Evolutionary conservation across 2,888 invertebrate genomes (phyloP).

Genomic region (Ernsta delagoae): DNA sequence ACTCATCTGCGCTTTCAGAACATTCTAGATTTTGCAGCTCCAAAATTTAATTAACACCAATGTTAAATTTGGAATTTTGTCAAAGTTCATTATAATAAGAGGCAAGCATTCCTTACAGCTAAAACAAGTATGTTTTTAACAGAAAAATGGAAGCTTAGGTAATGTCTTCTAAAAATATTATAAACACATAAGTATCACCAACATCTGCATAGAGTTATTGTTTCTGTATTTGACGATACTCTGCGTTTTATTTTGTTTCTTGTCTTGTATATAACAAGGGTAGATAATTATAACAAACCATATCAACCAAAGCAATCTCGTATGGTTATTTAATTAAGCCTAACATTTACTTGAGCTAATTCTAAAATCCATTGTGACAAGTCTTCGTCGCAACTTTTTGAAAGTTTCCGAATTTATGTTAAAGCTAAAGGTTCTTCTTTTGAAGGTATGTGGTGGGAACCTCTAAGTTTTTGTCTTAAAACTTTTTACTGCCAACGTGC

Average conservation of each 20-base stretch:
- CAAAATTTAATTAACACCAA: neutral
- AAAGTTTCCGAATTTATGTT: neutral
- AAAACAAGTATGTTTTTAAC: too few species aligned
- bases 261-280: too few species aligned
- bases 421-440: slow-evolving; percentile 1
- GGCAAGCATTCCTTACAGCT: too few species aligned
- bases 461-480: neutral
- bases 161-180: too few species aligned
- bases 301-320: neutral
- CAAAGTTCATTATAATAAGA: too few species aligned
- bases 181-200: too few species aligned
- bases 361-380: neutral
- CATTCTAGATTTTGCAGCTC: neutral
- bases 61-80: too few species aligned
- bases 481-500: slow-evolving; percentile 4
- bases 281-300: too few species aligned
- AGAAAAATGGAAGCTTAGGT: too few species aligned
- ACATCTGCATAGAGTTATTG: too few species aligned
- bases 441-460: neutral
- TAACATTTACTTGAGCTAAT: neutral
- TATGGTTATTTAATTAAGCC: neutral
- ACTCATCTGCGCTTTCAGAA: neutral
- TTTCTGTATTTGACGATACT: too few species aligned
- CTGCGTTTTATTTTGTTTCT: too few species aligned
- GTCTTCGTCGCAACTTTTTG: slow-evolving; percentile 3